A percentile compares a stretch with the other conserved stretches of the same genome.
Conservation (phyloP, 2,888 invertebrate genomes). For the Nemoura dubitans region DNA sequence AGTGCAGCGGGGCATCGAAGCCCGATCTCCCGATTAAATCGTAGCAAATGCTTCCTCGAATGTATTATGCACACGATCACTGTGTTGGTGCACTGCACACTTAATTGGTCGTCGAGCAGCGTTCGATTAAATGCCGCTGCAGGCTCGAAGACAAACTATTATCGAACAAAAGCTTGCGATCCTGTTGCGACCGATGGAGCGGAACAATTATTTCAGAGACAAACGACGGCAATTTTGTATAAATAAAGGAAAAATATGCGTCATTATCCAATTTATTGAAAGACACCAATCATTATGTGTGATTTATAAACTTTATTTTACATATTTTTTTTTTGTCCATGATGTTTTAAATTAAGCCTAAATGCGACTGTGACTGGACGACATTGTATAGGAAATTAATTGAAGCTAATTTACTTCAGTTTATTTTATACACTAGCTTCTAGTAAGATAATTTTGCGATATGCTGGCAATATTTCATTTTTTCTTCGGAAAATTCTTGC, state of each 20-base stretch:
- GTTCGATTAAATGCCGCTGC: neutral
- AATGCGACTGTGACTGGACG: no score
- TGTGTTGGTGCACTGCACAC: neutral
- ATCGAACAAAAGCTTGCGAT: neutral
- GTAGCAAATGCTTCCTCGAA: slow-evolving; percentile 12
- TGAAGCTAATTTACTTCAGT: no score
- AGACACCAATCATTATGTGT: slow-evolving; percentile 1
- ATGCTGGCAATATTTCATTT: no score
- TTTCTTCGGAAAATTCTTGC: no score
- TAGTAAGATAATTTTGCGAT: no score
- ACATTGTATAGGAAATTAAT: no score
- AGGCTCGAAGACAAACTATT: neutral
- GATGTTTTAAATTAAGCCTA: no score
- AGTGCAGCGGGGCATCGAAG: neutral
- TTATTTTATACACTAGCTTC: no score
- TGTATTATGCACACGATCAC: slow-evolving; percentile 12
- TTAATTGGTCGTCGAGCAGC: neutral
- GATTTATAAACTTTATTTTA: neutral
- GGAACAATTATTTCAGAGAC: slow-evolving; percentile 26
- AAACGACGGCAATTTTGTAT: slow-evolving; percentile 31
- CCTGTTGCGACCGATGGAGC: neutral
- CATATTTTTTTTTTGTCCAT: neutral
- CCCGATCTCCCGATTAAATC: neutral
- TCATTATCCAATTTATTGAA: slow-evolving; percentile 42
- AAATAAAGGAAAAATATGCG: slow-evolving; percentile 36